Evolutionary conservation across 2,888 invertebrate species (phyloP).

Genomic region (Apantesis nais): DNA sequence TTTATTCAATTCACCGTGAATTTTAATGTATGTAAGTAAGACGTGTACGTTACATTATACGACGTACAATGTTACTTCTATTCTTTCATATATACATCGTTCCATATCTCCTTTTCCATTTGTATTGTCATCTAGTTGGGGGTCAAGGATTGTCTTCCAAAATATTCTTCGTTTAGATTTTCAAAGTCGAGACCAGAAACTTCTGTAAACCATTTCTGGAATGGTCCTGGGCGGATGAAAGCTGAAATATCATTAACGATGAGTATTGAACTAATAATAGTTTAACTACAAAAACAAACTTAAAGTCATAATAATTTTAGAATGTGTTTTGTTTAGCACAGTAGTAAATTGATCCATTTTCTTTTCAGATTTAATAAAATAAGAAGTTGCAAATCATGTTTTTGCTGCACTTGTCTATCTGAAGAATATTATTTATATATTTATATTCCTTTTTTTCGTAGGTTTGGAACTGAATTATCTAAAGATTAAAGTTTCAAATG

Average conservation of each 20-base stretch:
- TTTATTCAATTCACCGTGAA: too few relatives aligned
- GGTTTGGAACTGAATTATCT: too few relatives aligned
- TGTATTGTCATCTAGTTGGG: neutral
- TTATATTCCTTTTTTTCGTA: neutral
- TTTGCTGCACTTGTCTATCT: too few relatives aligned
- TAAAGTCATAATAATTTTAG: neutral
- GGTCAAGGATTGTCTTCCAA: neutral
- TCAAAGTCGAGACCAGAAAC: conserved; percentile 73
- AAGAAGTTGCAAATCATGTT: neutral
- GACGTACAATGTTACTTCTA: neutral
- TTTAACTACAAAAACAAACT: neutral
- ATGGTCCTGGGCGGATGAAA: conserved; percentile 75
- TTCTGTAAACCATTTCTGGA: conserved; percentile 67
- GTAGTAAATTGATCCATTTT: too few relatives aligned
- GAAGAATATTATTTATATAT: neutral
- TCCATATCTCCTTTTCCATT: neutral
- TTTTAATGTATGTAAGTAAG: too few relatives aligned
- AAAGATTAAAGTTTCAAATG: too few relatives aligned
- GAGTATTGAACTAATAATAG: neutral
- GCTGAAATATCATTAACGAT: conserved; percentile 48
- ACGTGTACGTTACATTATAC: neutral
- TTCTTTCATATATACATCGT: too few relatives aligned
- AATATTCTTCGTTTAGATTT: conserved; percentile 52
- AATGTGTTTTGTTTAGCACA: neutral
- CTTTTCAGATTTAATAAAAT: too few relatives aligned